phyloP scores from a whole-genome alignment of 2,888 invertebrate genomes.

The Andrena camellia region DNA sequence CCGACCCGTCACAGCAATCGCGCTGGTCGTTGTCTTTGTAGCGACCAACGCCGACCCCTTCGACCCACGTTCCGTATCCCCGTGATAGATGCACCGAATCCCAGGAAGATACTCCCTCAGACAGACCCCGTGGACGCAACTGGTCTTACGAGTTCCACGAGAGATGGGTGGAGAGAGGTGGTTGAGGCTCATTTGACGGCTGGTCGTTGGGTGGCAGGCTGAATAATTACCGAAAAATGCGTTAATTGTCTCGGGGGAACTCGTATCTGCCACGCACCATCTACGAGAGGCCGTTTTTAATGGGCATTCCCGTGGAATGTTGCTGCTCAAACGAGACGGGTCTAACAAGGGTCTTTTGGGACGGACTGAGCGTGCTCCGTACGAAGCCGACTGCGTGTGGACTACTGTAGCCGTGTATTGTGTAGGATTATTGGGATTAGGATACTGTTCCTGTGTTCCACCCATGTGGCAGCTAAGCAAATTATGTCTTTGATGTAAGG shows the following conservation, averaged over 20 bases:
- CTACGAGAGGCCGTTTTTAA: conserved; percentile 54
- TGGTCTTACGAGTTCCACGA: conserved; percentile 38
- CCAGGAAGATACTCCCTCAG: conserved; percentile 25
- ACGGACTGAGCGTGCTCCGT: conserved; percentile 9
- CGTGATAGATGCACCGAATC: conserved; percentile 28
- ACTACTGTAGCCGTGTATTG: not conserved
- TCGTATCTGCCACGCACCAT: conserved; percentile 60
- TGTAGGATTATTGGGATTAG: not conserved
- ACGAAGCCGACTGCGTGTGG: not conserved
- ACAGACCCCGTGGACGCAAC: conserved; percentile 28
- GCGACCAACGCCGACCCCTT: conserved; percentile 21
- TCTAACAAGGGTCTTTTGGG: conserved; percentile 37
- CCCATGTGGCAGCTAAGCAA: too few species aligned
- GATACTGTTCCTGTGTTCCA: not conserved
- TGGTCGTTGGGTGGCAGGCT: conserved; percentile 29
- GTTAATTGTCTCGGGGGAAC: conserved; percentile 67
- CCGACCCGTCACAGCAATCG: conserved; percentile 5
- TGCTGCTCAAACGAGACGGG: conserved; percentile 44
- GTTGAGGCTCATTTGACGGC: conserved; percentile 21
- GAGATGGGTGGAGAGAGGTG: conserved; percentile 25
- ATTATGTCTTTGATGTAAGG: too few species aligned
- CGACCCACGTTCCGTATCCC: conserved; percentile 21
- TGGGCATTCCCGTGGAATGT: conserved; percentile 54
- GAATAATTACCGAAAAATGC: conserved; percentile 74
- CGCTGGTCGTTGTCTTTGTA: not conserved